Percentiles rank a stretch among this genome's conserved stretches.
These are phyloP conservation scores for Tyto alba DNA, from an alignment of 2,113 vertebrate genomes.

Conservation along the genomic window DNA sequence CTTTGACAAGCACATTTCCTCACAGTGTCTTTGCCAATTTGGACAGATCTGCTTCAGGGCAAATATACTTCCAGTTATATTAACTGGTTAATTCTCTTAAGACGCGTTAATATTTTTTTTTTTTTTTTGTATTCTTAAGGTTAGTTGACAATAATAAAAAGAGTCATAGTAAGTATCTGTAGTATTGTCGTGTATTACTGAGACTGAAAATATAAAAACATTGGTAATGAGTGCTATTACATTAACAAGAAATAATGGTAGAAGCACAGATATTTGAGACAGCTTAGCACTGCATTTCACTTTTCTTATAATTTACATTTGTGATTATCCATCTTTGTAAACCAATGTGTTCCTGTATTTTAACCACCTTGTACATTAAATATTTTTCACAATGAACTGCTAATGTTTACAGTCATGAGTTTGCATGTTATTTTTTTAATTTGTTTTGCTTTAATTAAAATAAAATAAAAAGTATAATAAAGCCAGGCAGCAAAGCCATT, in stretches of 20 bases:
- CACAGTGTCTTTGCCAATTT: neutral
- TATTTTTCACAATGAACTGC: neutral
- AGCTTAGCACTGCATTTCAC: neutral
- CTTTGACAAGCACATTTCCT: constrained; percentile 1
- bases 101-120: neutral
- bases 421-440: neutral
- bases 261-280: neutral
- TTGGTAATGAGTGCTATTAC: neutral
- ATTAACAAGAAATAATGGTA: neutral
- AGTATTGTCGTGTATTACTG: neutral
- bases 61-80: neutral
- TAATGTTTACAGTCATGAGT: neutral
- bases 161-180: neutral
- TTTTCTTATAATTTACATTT: neutral
- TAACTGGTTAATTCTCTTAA: neutral
- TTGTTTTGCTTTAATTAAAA: neutral
- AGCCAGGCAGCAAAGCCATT: neutral
- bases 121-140: neutral
- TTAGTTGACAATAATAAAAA: neutral
- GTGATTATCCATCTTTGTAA: neutral
- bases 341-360: neutral
- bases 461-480: neutral
- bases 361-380: neutral
- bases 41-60: neutral
- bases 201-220: neutral